These are phyloP conservation scores for Eubasilissa splendida DNA, from an alignment of 2,888 invertebrate genomes.

Conservation along the genomic window DNA sequence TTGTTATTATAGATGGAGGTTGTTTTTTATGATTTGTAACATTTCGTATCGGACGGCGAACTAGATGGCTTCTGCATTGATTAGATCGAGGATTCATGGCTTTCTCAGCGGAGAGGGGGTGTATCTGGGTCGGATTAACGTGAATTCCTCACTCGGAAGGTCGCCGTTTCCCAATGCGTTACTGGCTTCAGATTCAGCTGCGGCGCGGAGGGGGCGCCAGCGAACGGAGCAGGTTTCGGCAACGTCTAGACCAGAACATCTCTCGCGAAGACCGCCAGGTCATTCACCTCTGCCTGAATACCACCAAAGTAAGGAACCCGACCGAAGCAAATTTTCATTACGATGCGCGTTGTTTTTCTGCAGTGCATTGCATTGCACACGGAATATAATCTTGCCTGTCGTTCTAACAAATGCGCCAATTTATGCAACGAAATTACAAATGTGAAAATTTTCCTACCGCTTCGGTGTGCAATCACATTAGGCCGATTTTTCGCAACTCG, in stretches of 20 bases:
- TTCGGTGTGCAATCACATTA: slow-evolving; percentile 35
- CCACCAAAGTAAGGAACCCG: background rate
- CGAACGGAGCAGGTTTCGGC: background rate
- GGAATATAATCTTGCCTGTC: too few relatives aligned
- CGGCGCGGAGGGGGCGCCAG: background rate
- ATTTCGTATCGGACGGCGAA: slow-evolving; percentile 30
- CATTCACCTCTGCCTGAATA: background rate
- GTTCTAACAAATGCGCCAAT: slow-evolving; percentile 18
- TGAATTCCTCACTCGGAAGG: slow-evolving; percentile 51
- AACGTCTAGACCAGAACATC: background rate
- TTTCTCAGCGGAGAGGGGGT: slow-evolving; percentile 17
- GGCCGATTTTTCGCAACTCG: slow-evolving; percentile 45
- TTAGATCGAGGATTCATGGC: slow-evolving; percentile 5
- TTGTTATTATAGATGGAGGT: slow-evolving; percentile 57
- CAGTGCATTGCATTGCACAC: too few relatives aligned
- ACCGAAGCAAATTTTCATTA: background rate
- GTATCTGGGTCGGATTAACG: slow-evolving; percentile 40
- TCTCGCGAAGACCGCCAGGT: background rate
- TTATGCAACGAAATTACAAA: slow-evolving; percentile 6
- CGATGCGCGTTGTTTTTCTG: background rate
- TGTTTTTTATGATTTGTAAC: slow-evolving; percentile 52
- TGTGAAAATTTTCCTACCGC: slow-evolving; percentile 17
- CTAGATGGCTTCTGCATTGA: slow-evolving; percentile 3
- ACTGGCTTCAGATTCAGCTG: background rate
- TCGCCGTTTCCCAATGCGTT: slow-evolving; percentile 46